Evolutionary conservation across 2,797 vertebrate species (phyloP), one percentile per base, ranked within the genome.

Genomic region (Acanthis flammea): DNA sequence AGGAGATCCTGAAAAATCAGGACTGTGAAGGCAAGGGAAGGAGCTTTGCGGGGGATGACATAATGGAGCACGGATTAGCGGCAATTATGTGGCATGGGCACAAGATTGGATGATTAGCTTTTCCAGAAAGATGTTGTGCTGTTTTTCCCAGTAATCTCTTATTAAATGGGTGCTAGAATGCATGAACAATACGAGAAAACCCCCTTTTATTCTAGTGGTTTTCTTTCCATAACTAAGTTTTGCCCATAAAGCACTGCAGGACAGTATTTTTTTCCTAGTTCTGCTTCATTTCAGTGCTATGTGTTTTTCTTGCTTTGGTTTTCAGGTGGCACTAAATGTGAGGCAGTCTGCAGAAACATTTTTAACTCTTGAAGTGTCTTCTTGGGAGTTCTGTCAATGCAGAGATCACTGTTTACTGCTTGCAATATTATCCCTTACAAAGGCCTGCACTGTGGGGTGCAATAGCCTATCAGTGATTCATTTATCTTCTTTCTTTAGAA

Each of bases 101-200:
- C 12, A 58, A 77, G 62, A 90, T 25, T 19, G 60, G 51, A 83
- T 78, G 51, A 87, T 92, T 72, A 66, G 45, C 62, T 84, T 91
- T 94, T 84, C 89, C 91, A 86, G 89, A 92, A 92, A 88, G 73
- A 88, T 78, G 37, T 27, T 58, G 61, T 81, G 54, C 66, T 91
- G 61, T 58, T 94, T 85, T 89, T 78, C 48, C 68, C 18, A 1
- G 58, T 94, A 86, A 88, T 72, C 37, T 75, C 78, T 81, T 92
- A 75, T 72, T 91, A 92, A 96, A 88, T 86, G 58, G 55, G 66
- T 86, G 78, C 51, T 90, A 93, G 79, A 94, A 92, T 75, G 70
- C 79, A 91, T 65, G 81, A 91, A 95, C 77, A 94, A 87, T 75
- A 42, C 44, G 92, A 90, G 73, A 94, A 96, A 92, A 75, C 1